A percentile compares a stretch with the other conserved stretches of the same genome.
Evolutionary conservation across 2,888 invertebrate species (phyloP).

Genomic region (Leptothorax acervorum): DNA sequence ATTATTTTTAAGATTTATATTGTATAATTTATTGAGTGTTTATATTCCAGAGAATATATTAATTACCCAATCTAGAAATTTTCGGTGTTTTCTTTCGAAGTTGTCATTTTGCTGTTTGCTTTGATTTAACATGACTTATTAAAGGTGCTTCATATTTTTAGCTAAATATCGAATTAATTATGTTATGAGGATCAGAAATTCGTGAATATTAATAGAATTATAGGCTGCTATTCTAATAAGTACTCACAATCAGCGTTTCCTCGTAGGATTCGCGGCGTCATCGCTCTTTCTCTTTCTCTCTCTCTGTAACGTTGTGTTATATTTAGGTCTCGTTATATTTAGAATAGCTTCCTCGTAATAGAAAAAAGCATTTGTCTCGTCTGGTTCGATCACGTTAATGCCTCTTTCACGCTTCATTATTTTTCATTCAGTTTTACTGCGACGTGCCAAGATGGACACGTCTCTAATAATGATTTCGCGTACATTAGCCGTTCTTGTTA

Average conservation of each 20-base stretch:
- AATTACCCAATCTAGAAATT: not conserved
- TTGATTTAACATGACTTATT: not conserved
- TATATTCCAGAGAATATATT: not conserved
- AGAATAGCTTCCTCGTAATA: conserved; percentile 60
- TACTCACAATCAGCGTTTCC: conserved; percentile 38
- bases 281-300: conserved; percentile 19
- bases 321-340: conserved; percentile 75
- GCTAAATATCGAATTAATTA: conserved; percentile 2
- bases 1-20: not conserved
- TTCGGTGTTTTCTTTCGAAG: not conserved
- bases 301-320: conserved; percentile 52
- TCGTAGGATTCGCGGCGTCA: conserved; percentile 29
- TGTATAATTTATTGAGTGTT: not conserved
- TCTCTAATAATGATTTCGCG: not conserved
- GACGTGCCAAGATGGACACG: not conserved
- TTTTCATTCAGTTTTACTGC: conserved; percentile 54
- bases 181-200: not conserved
- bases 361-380: conserved; percentile 60
- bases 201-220: not conserved
- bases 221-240: not conserved
- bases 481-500: not conserved
- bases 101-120: not conserved
- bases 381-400: conserved; percentile 31
- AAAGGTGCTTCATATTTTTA: not conserved
- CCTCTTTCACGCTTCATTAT: conserved; percentile 45